Base-by-base conservation (phyloP, 2,113 vertebrate species). In the Sander lucioperca region DNA sequence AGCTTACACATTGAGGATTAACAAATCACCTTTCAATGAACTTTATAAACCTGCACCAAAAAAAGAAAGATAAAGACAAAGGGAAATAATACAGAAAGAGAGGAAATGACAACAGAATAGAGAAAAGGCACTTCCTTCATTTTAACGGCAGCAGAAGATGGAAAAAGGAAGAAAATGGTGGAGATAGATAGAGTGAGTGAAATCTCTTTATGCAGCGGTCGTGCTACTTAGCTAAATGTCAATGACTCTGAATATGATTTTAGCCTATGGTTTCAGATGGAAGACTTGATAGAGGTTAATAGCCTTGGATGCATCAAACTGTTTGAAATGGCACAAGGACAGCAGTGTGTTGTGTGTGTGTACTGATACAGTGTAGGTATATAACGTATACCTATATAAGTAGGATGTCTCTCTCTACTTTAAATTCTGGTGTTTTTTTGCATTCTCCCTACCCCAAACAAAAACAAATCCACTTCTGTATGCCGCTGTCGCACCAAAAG, bases 171-270 rank as follows among this genome's bases (percentile, higher is more conserved):
- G 70, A 83, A 54, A 72, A 63, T 81, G 79, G 71, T 11, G 1
- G n/a, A 64, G 80, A 75, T 15, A 3, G 59, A 70, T 15, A 3
- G 59, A 70, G 30, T 4, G 72, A 83, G 69, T 70, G 74, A 78
- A 85, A 77, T 67, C 4, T 73, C 57, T 67, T 53, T 13, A 6
- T 73, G 61, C 85, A 80, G 78, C 71, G 6, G 53, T 77, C 18
- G 23, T 8, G 77, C 3, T 77, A 82, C 86, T 85, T 71, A n/a
- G 65, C 76, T 87, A 85, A 92, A 93, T 91, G 83, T 87, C 86
- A 91, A 88, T 92, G 77, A 86, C 77, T 82, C 19, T 74, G 79
- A 88, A 93, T 88, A 82, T 84, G 85, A 92, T 93, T 92, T 91
- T 36, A 66, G 77, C 50, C 91, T 86, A 9, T 79, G 69, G 83